Evolutionary conservation across 2,888 invertebrate species (phyloP), one percentile per base, ranked within the genome.

Genomic region (Hedychridium roseum): DNA sequence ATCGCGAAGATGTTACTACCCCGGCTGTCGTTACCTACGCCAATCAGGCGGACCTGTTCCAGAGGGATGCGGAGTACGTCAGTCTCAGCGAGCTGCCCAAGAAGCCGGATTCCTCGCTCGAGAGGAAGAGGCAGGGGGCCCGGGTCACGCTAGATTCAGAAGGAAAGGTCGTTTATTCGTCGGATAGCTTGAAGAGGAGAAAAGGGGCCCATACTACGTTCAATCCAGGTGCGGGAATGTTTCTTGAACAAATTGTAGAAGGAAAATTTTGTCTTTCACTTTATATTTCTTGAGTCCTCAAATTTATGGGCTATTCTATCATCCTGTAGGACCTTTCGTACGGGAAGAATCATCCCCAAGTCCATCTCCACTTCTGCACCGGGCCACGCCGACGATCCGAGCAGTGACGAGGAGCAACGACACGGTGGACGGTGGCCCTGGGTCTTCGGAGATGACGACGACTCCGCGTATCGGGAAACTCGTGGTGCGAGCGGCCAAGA

Each of bases 81-180:
- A 90, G 91, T 20, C 79, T 92, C 21, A 90, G 90, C 74, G 92
- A 92, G 76, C 79, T 92, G 54, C 91, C 92, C 27, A 74, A 74
- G 38, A 79, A 77, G 26, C 73, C 72, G n/a, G 82, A 82, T 57
- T 83, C 84, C 1, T 77, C 84, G 26, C 81, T 85, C 55, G 75
- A 84, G 31, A 80, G 80, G 77, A 84, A 80, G 76, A 79, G 83
- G 44, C 86, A 86, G 71, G 91, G 91, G 16, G 90, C 91, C 15
- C 85, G 91, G 70, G 92, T 93, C 28, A 90, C 89, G 23, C 80
- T 94, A 32, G 91, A 93, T 79, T 89, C 93, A 16, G 90, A 90
- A 69, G 94, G 94, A 40, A 91, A 91, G 83, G 91, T 94, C 32
- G 89, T 94, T 51, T 94, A 90, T 80, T 90, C 90, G 55, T 93